Conservation (phyloP, 1,140 invertebrate species). For the Drosophila carrolli region DNA sequence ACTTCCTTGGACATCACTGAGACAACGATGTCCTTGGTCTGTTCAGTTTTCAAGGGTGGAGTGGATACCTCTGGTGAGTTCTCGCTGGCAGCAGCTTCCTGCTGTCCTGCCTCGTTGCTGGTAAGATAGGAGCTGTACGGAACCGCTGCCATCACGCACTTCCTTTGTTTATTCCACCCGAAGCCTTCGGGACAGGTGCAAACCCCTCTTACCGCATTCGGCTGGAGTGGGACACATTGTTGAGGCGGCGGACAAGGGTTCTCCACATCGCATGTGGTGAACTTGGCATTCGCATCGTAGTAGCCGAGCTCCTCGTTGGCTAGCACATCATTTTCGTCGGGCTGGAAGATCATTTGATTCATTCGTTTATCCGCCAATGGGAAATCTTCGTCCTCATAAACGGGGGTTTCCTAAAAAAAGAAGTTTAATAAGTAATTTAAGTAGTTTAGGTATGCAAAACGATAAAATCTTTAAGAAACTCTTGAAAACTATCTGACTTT, state of each 20-base stretch:
- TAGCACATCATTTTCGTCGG: slow-evolving; percentile 85
- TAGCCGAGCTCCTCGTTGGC: slow-evolving; percentile 75
- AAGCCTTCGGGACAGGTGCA: slow-evolving; percentile 89
- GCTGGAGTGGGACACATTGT: slow-evolving; percentile 87
- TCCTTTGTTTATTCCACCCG: slow-evolving; percentile 85
- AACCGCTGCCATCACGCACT: slow-evolving; percentile 77
- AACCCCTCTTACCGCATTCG: slow-evolving; percentile 87
- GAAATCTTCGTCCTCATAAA: slow-evolving; percentile 79
- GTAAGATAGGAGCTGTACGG: slow-evolving; percentile 53
- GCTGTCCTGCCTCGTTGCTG: slow-evolving; percentile 47
- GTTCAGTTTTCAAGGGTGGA: slow-evolving; percentile 68
- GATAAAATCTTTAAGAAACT: too few species aligned
- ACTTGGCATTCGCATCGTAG: slow-evolving; percentile 69
- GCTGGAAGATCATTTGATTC: slow-evolving; percentile 71
- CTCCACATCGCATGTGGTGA: slow-evolving; percentile 84
- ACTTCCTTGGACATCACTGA: slow-evolving; percentile 91
- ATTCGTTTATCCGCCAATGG: slow-evolving; percentile 75
- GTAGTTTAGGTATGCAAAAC: too few species aligned
- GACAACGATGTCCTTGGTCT: slow-evolving; percentile 88
- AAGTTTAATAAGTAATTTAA: neutral
- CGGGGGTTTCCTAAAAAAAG: slow-evolving; percentile 45
- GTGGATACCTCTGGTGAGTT: slow-evolving; percentile 46
- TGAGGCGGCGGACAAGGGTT: slow-evolving; percentile 88
- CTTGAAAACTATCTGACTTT: too few species aligned
- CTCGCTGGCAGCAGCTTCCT: slow-evolving; percentile 58